Evolutionary conservation across 2,888 invertebrate genomes (phyloP), one percentile per base, ranked within the genome.

Genomic region (Cepaea hortensis): DNA sequence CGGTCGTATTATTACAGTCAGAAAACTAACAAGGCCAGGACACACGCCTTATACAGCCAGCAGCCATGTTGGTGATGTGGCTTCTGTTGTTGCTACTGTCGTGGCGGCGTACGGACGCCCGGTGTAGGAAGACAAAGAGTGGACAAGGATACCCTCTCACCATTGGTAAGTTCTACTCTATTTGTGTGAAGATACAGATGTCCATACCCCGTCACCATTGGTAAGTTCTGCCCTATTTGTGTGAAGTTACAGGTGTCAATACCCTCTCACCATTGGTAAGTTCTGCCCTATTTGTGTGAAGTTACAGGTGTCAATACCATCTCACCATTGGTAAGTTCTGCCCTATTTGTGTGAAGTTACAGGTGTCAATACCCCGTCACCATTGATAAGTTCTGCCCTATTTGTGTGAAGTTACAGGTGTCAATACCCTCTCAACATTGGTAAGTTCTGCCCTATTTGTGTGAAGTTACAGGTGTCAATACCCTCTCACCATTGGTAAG

Each of bases 261-360:
- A 85, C 48, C 62, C 73, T 6, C 35, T 81, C 73, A 85, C 80
- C 9, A 85, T 87, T 50, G 79, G 85, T 80, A 77, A 85, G 85
- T 81, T 50, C 11, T 35, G 35, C 48, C 68, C 35, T 61, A 18
- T 35, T 18, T 23, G 35, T 81, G 15, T 65, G 65, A 18, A 18
- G 18, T 1, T 23, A 35, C 35, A 35, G 35, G 35, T 35, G 35
- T 35, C 35, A 35, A 70, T 79, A 85, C 48, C 62, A 62, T 6
- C 35, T 81, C 35, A 35, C 35, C 35, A 35, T 35, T 35, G 35
- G 35, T 35, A 35, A 35, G 35, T 35, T 35, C 35, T 35, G 1
- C 35, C 1, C 35, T 35, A 35, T 35, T 35, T 35, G 35, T 35
- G 35, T 35, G 35, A 35, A 35, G 35, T 35, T 35, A 35, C 35